phyloP scores from a whole-genome alignment of 2,888 invertebrate genomes.

The Philaethria dido region DNA sequence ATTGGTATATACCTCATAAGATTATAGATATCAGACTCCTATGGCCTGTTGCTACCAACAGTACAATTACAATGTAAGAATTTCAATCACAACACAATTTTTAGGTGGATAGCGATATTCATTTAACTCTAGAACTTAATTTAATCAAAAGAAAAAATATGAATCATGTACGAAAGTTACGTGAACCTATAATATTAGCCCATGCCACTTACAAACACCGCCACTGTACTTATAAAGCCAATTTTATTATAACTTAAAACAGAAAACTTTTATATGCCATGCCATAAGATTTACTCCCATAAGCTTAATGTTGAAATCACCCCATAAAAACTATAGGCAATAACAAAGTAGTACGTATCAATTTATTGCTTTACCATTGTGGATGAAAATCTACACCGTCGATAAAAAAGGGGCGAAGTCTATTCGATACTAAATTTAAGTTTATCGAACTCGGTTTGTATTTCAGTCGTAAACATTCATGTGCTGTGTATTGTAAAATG shows the following conservation, averaged over 20 bases:
- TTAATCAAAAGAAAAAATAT: too few relatives aligned
- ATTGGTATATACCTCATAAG: too few relatives aligned
- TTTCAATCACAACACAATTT: too few relatives aligned
- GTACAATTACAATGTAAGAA: too few relatives aligned
- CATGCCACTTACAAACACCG: background rate
- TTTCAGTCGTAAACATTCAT: constrained; percentile 39
- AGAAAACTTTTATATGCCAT: background rate
- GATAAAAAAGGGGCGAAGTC: constrained; percentile 36
- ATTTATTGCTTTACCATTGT: constrained; percentile 44
- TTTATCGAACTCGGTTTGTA: constrained; percentile 36
- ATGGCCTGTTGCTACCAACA: too few relatives aligned
- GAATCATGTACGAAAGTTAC: too few relatives aligned
- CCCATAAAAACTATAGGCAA: constrained; percentile 27
- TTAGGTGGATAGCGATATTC: too few relatives aligned
- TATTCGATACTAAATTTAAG: constrained; percentile 37
- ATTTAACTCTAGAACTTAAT: too few relatives aligned
- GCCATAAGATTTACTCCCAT: background rate
- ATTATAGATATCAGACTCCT: too few relatives aligned
- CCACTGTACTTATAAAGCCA: background rate
- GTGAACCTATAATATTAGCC: too few relatives aligned
- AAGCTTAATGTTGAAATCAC: constrained; percentile 17
- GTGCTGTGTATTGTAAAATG: constrained; percentile 29
- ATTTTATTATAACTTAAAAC: background rate
- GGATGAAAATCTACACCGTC: constrained; percentile 37
- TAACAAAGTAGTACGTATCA: constrained; percentile 42